A percentile compares a stretch with the other conserved stretches of the same genome.
Conservation (phyloP, 2,113 vertebrate genomes). For the Zosterops pallidus region DNA sequence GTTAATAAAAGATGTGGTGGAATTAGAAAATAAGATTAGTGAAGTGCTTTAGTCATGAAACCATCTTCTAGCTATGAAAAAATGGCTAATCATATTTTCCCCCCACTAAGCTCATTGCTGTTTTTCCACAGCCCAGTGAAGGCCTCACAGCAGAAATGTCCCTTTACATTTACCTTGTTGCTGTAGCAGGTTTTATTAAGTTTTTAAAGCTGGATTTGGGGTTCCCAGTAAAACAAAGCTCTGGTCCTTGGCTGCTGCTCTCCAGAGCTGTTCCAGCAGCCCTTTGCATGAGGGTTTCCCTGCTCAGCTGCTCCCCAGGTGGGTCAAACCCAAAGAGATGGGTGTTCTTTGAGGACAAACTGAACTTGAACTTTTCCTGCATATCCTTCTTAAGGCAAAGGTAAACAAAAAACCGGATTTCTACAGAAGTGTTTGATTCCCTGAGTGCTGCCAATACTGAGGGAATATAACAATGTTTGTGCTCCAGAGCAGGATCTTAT, state of each 20-base stretch:
- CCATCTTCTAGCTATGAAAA: constrained; percentile 49
- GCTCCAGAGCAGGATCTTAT: constrained; percentile 46
- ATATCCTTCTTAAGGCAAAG: background rate
- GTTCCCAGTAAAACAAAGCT: background rate
- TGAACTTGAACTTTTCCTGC: constrained; percentile 18
- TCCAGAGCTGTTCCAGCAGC: background rate
- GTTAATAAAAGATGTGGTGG: constrained; percentile 40
- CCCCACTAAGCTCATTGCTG: constrained; percentile 3
- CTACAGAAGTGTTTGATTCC: background rate
- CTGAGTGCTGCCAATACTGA: background rate
- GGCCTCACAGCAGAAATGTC: background rate
- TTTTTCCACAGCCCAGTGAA: background rate
- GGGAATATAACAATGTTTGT: constrained; percentile 27
- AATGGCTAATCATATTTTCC: constrained; percentile 38
- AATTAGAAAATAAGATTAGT: constrained; percentile 68
- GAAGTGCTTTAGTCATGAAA: constrained; percentile 36
- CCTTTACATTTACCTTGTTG: background rate
- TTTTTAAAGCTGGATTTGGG: background rate
- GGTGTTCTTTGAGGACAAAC: background rate
- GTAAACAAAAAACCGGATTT: constrained; percentile 9
- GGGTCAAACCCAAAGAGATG: background rate
- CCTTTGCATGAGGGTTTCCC: background rate
- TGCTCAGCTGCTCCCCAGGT: constrained; percentile 27
- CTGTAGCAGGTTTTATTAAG: constrained; percentile 5
- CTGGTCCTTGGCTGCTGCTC: background rate